phyloP scores from a whole-genome alignment of 2,888 invertebrate species.

The Cerastoderma edule region DNA sequence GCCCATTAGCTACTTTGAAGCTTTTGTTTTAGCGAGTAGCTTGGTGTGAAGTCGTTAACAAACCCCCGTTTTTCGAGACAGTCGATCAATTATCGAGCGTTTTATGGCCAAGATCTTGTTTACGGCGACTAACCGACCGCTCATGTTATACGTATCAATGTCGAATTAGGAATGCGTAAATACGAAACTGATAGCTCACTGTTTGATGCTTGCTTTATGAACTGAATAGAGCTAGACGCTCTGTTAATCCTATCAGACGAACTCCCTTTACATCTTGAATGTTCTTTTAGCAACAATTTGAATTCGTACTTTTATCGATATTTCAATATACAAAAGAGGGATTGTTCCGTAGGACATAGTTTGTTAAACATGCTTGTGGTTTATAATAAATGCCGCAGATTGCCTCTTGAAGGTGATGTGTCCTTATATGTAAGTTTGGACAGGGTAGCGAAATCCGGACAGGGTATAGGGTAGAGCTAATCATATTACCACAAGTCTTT shows the following conservation, averaged over 20 bases:
- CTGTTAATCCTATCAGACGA: slow-evolving; percentile 13
- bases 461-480: no score
- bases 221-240: background rate
- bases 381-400: no score
- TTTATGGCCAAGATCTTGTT: slow-evolving; percentile 24
- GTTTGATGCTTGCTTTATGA: slow-evolving; percentile 4
- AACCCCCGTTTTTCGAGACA: slow-evolving; percentile 15
- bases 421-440: no score
- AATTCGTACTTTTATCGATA: no score
- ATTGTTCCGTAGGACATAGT: no score
- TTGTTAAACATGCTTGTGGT: no score
- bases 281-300: no score
- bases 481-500: slow-evolving; percentile 3
- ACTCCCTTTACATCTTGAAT: no score
- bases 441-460: no score
- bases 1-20: slow-evolving; percentile 37
- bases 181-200: slow-evolving; percentile 17
- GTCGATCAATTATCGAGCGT: slow-evolving; percentile 21
- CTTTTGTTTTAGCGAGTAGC: slow-evolving; percentile 20
- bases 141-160: slow-evolving; percentile 21
- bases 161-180: slow-evolving; percentile 22
- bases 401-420: no score
- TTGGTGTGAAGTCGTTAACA: slow-evolving; percentile 23
- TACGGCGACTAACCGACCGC: slow-evolving; percentile 6
- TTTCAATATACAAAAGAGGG: no score